Base-by-base conservation (phyloP, 2,888 invertebrate genomes). In the Ormyrus pomaceus region DNA sequence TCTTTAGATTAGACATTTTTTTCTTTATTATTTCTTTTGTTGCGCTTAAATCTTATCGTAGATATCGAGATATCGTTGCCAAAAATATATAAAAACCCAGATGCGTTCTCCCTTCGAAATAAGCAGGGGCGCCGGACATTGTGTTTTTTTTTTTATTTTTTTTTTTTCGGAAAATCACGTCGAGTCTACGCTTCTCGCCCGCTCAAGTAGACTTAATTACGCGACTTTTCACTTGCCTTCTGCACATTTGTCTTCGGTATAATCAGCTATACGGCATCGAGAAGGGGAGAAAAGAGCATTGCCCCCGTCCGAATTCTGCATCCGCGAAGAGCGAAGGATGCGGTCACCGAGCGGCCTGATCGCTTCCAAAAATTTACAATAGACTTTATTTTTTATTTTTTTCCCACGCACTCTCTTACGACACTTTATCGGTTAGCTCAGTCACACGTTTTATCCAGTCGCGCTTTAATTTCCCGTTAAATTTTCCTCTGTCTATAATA, bases 41-140 rank as follows among this genome's bases (percentile, higher is more conserved):
- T 87, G 87, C 86, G 87, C 88, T 89, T 88, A 88, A 87, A 88
- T 84, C 87, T 89, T 90, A 89, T 87, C 70, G 87, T 88, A 89
- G 87, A 87, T 90, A 89, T 88, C 88, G 89, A 90, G 90, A 90
- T 89, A 88, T 90, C 89, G 87, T 90, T 90, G 90, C 90, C 90
- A 89, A 90, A 90, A 90, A 90, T 90, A 90, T 89, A 89, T 89
- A 89, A 90, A 90, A 89, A 88, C 88, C 86, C 87, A 88, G 87
- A 89, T 86, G 87, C 84, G 84, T 84, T 83, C 83, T 84, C 84
- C 84, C 84, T 84, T 83, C 82, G 83, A 87, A 86, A 88, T 84
- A 85, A 84, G 83, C 87, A 87, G 84, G 88, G 89, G 88, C 89
- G 88, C 88, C 87, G 87, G 87, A 87, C 83, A 84, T 83, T 82